Percentiles rank a stretch among this genome's conserved stretches.
phyloP scores from a whole-genome alignment of 2,888 invertebrate species.

The Orchesellides sinensis region DNA sequence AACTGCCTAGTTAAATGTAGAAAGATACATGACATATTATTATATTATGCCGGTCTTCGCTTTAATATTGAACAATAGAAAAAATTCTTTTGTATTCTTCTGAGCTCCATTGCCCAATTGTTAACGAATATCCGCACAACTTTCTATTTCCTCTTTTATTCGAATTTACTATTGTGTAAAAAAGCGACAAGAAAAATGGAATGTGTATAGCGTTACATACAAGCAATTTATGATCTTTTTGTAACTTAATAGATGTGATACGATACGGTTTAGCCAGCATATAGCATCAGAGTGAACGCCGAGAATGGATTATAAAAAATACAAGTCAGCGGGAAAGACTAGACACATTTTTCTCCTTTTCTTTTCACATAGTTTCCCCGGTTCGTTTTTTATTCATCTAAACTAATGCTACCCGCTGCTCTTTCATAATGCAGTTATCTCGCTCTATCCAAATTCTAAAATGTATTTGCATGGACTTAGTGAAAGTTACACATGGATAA shows the following conservation, averaged over 20 bases:
- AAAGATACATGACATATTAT: too few relatives aligned
- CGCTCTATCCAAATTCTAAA: too few relatives aligned
- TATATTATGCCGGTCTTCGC: too few relatives aligned
- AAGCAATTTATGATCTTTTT: not conserved
- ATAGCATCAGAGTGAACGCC: not conserved
- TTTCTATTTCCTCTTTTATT: constrained; percentile 17
- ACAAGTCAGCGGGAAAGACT: constrained; percentile 26
- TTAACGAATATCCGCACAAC: not conserved
- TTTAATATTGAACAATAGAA: too few relatives aligned
- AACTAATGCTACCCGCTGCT: not conserved
- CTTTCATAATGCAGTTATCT: not conserved
- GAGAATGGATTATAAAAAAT: constrained; percentile 32
- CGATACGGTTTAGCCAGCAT: too few relatives aligned
- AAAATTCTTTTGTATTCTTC: not conserved
- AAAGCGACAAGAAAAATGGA: not conserved
- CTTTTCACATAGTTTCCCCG: constrained; percentile 40
- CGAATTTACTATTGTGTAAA: constrained; percentile 22
- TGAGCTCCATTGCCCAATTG: not conserved
- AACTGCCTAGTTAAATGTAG: too few relatives aligned
- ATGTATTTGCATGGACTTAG: constrained; percentile 35
- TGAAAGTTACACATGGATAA: too few relatives aligned
- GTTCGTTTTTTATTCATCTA: not conserved
- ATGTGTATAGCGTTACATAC: not conserved
- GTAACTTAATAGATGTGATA: too few relatives aligned
- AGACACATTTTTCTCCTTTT: constrained; percentile 39